Base-by-base conservation (phyloP, 2,113 vertebrate genomes). In the Alligator sinensis region DNA sequence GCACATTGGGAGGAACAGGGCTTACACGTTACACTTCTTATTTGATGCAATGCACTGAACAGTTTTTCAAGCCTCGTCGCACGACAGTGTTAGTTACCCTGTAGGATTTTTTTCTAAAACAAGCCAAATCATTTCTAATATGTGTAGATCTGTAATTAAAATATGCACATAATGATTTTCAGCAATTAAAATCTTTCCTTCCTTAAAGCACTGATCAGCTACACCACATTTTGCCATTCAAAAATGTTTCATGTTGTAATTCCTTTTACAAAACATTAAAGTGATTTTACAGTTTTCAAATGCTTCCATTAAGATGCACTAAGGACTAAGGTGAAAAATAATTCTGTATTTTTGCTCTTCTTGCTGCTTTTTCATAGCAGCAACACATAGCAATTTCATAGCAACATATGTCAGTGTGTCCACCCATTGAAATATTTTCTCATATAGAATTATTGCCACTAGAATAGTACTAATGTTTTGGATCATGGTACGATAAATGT, bases 221-320 rank as follows among this genome's bases (percentile, higher is more conserved):
- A 80, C 27, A 21, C 13, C 22, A 13, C 22, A 27, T 15, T 77
- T 63, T 54, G 19, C 6, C 18, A 58, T 86, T 90, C 12, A 76
- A 92, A n/a, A 28, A 78, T 76, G 4, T 75, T 87, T 87, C n/a
- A 38, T 63, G 80, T 79, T 58, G 63, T 77, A 74, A 55, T 81
- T 72, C 24, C 16, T 19, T 13, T 57, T 5, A 4, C 82, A 86
- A 77, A 78, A 58, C 24, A 62, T 89, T 11, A 28, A 87, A 28
- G 10, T 27, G 1, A 38, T 88, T 63, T 80, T 75, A 54, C 3
- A 81, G 19, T 61, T 76, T 81, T 86, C 55, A 70, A 3, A 14
- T 60, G 55, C 88, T 86, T 83, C 34, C 64, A 24, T 87, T 25
- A 84, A 60, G 78, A 54, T 1, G 0, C 58, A 28, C 87, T 57